Conservation (phyloP, 2,888 invertebrate species). For the Bellardia pandia region DNA sequence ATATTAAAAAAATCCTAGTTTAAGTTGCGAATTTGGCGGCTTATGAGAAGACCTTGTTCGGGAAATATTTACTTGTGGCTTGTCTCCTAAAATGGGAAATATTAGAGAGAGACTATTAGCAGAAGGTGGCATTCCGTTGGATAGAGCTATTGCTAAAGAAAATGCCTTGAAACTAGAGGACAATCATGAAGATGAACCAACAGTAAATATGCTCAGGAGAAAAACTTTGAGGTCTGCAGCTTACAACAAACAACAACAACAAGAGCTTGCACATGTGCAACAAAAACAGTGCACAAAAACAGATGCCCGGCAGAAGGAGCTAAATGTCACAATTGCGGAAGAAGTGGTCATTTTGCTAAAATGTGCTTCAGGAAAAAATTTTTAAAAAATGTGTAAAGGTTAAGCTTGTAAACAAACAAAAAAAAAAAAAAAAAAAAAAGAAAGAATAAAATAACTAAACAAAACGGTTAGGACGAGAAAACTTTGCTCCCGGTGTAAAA, state of each 20-base stretch:
- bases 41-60: slow-evolving; percentile 41
- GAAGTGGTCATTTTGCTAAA: slow-evolving; percentile 19
- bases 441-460: no score
- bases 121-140: not conserved
- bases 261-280: not conserved
- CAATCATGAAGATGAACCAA: no score
- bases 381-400: no score
- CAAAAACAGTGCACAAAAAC: not conserved
- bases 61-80: slow-evolving; percentile 66
- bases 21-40: slow-evolving; percentile 60
- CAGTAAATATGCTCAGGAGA: no score
- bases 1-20: slow-evolving; percentile 1
- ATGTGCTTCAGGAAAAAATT: slow-evolving; percentile 13
- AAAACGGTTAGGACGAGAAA: no score
- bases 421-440: no score
- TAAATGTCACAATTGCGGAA: slow-evolving; percentile 15
- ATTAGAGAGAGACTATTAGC: not conserved
- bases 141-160: no score
- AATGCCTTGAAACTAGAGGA: no score
- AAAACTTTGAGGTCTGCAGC: not conserved
- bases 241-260: not conserved
- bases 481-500: no score
- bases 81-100: slow-evolving; percentile 45
- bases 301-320: no score
- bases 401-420: no score